Evolutionary conservation across 2,888 invertebrate species (phyloP), one percentile per base, ranked within the genome.

Genomic region (Epinotia brunnichana): DNA sequence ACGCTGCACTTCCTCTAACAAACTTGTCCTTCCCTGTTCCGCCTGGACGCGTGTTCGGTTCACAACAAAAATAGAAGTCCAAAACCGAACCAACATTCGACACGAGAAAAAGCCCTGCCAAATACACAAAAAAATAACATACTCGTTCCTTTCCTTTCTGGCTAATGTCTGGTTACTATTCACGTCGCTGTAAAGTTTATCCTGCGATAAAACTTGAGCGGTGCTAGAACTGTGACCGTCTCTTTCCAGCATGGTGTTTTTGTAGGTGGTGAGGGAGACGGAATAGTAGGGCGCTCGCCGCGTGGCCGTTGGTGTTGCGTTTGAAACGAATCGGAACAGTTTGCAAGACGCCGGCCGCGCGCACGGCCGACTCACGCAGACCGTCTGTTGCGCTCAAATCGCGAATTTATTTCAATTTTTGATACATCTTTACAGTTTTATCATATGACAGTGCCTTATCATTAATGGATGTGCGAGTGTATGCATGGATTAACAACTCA

Each of bases 331-430:
- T 87, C 86, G 83, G 86, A 90, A 87, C 92, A 92, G 92, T 93
- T 92, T 91, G 92, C 92, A 87, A 93, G 92, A 90, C 89, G 92
- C 92, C 92, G 92, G 92, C 92, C 85, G 75, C 85, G 91, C 84
- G 92, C 89, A 81, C 85, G 91, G 91, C 85, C 84, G 92, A 87
- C 88, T 83, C 77, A 84, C 81, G 89, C 89, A 86, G 83, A 87
- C 88, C 86, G 91, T 91, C 81, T 78, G 90, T 90, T 87, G 83
- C 86, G 89, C 86, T 90, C 89, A 87, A 90, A 83, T 86, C 87
- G 88, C 87, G 85, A 86, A 86, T 84, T 87, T 85, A 87, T 86
- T 85, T 85, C 83, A 82, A 69, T 78, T 83, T 84, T 86, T 84
- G 79, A 81, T 85, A 89, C 83, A 83, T 82, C 87, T 90, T 86